Evolutionary conservation across 2,797 vertebrate species (phyloP), one percentile per base, ranked within the genome.

Genomic region (Decapterus maruadsi): DNA sequence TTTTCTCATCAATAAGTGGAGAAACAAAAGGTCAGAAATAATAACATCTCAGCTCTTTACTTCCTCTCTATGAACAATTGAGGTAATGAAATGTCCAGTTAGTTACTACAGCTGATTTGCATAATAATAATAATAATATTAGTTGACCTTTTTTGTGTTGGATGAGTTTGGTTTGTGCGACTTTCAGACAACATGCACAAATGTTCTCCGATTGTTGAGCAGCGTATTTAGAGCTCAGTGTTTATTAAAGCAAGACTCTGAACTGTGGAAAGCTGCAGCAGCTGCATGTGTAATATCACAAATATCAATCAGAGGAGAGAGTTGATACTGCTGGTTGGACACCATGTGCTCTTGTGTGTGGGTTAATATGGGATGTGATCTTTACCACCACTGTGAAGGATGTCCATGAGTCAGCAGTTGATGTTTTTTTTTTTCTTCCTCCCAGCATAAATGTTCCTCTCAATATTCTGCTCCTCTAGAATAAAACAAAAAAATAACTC

Each of bases 81-180:
- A 13, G 7, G 42, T 71, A 70, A 83, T 87, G 60, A 86, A 87
- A 83, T 46, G 42, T 68, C 59, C 73, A 76, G 75, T 89, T 79
- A 84, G 78, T 84, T 72, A 70, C 46, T 79, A n/a, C 45, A 7
- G 2, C 43, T 69, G 46, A 87, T 92, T 91, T 89, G 69, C 89
- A 26, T 26, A 26, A 26, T 26, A 26, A 26, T 26, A 26, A 90
- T 89, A 87, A 90, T 88, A 90, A 81, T 72, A 87, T 87, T 80
- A 82, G 82, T 77, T 75, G 40, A 85, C 86, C 87, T 86, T 89
- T 89, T 89, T 81, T 5, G 31, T 83, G 66, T 87, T 82, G 84
- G 84, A 86, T 89, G 85, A 72, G 73, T 89, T 81, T 80, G 46
- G 61, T 90, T 88, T 80, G 67, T 71, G 67, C 55, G 81, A 87